These are phyloP conservation scores for Xylocopa sonorina DNA, from an alignment of 1,140 invertebrate species.

Conservation along the genomic window DNA sequence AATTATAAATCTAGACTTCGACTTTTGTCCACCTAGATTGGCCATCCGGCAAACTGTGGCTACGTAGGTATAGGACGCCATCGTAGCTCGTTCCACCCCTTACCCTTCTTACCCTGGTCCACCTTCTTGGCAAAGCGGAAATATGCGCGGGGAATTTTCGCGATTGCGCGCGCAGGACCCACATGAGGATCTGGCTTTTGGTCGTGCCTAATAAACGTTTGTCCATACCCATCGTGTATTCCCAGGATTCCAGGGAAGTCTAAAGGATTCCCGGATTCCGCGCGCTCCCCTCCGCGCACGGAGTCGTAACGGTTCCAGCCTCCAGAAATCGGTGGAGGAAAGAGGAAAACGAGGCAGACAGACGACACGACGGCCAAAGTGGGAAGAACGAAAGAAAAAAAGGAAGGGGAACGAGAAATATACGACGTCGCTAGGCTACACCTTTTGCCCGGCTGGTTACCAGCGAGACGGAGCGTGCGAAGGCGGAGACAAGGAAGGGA, in stretches of 20 bases:
- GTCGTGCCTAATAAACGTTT: slow-evolving; percentile 61
- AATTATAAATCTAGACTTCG: too few species aligned
- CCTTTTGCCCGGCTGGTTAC: not conserved
- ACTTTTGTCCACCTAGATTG: too few species aligned
- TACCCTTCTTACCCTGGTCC: too few species aligned
- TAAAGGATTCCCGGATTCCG: slow-evolving; percentile 52
- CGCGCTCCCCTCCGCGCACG: slow-evolving; percentile 5
- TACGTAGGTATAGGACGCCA: too few species aligned
- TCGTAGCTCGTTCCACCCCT: not conserved
- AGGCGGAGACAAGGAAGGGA: not conserved
- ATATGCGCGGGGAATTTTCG: slow-evolving; percentile 22
- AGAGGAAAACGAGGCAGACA: slow-evolving; percentile 14
- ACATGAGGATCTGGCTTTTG: slow-evolving; percentile 11
- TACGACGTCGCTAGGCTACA: slow-evolving; percentile 33
- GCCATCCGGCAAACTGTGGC: too few species aligned
- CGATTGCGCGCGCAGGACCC: not conserved
- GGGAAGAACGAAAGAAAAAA: not conserved
- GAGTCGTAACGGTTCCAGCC: slow-evolving; percentile 39
- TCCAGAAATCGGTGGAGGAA: not conserved
- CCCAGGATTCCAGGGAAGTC: slow-evolving; percentile 41
- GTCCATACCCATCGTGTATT: slow-evolving; percentile 48
- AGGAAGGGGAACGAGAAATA: not conserved
- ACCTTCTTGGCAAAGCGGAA: not conserved
- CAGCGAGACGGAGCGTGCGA: slow-evolving; percentile 13
- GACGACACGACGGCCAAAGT: not conserved